phyloP scores from a whole-genome alignment of 1,140 invertebrate species.

The Rhagoletis pomonella region DNA sequence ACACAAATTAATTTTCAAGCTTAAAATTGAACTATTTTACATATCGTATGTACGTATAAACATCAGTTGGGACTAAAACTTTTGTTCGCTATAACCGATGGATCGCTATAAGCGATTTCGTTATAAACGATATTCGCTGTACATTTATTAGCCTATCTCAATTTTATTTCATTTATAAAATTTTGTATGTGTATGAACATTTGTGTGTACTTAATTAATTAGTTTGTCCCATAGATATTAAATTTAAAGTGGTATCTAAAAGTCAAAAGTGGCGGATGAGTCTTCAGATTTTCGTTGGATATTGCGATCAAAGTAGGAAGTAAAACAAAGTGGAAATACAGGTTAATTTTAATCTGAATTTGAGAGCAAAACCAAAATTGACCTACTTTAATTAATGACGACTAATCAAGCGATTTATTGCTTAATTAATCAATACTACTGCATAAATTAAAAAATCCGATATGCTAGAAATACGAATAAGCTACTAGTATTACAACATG shows the following conservation, averaged over 20 bases:
- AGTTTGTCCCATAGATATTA: background rate
- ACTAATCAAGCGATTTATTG: conserved; percentile 36
- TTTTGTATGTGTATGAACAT: background rate
- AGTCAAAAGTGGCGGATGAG: background rate
- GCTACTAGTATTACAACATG: no score
- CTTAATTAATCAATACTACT: background rate
- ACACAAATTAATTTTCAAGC: no score
- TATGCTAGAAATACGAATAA: background rate
- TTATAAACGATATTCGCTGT: no score
- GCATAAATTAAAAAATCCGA: conserved; percentile 10
- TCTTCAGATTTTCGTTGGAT: background rate
- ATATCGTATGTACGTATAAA: no score
- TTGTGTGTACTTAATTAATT: conserved; percentile 13
- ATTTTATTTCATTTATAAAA: background rate
- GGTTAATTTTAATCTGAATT: background rate
- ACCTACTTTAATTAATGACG: conserved; percentile 32
- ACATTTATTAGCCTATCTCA: no score
- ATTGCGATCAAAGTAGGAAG: background rate
- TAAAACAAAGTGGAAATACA: background rate
- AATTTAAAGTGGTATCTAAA: background rate
- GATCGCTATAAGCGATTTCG: no score
- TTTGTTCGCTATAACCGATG: no score
- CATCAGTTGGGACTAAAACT: no score
- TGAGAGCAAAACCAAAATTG: background rate
- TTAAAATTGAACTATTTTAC: no score